Base-by-base conservation (phyloP, 1,140 invertebrate genomes). In the Platorchestia sp. region DNA sequence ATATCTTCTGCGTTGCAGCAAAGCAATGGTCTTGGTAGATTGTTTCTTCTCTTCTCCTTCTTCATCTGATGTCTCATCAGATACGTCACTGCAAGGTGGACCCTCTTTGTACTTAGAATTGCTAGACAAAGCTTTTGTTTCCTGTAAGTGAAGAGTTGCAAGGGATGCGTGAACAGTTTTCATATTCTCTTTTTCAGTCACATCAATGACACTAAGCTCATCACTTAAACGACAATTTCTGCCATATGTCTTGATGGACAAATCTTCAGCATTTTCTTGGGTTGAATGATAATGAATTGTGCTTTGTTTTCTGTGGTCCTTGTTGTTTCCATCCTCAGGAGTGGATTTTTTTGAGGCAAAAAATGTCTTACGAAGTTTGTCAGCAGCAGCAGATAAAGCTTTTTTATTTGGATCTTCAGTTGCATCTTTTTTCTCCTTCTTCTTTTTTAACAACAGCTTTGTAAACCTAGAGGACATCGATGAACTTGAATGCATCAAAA, bases 361-460 rank as follows among this genome's bases (percentile, higher is more conserved):
- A 95, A 96, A 96, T 42, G 96, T 96, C 45, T 87, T 86, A 14
- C 95, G 95, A 44, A 96, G 95, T 86, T 96, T 96, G 89, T 95
- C 96, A 42, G 96, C 96, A 22, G 96, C 96, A 44, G 95, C 95
- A 22, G 96, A 95, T 36, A 96, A 95, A n/a, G 96, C 96, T 95
- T 96, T 96, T 86, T 96, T 96, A 47, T 96, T 96, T 14, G 96
- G 95, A n/a, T 95, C 95, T 95, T 96, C 96, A 53, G 96, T 95
- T 91, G 95, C 43, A 51, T 95, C 51, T 45, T 90, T 95, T 96
- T 96, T 75, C 95, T 95, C 45, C 86, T 95, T 95, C 93, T 43
- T 95, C 59, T 95, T 95, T 91, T 87, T 53, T n/a, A 53, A 1
- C 7, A n/a, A 42, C 36, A 86, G 36, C 27, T 95, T 95, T 27